Conservation (phyloP, 2,113 vertebrate species). For the Hippoglossus stenolepis region DNA sequence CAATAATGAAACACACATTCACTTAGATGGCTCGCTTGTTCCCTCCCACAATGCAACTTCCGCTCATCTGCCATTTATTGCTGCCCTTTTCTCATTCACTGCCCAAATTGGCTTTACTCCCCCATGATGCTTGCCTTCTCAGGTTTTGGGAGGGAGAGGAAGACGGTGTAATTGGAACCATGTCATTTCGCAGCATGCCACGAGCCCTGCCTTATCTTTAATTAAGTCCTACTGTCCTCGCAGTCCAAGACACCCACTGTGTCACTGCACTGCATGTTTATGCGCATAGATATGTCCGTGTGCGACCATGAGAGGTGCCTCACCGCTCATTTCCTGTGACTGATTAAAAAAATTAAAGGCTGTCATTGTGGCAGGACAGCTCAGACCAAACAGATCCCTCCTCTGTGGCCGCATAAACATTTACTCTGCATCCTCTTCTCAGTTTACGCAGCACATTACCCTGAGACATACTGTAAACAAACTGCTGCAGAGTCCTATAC, state of each 20-base stretch:
- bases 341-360: constrained; percentile 53
- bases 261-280: constrained; percentile 21
- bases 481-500: constrained; percentile 21
- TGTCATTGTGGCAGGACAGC: constrained; percentile 56
- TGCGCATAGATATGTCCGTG: constrained; percentile 17
- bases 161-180: constrained; percentile 72
- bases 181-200: constrained; percentile 72
- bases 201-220: constrained; percentile 72
- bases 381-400: constrained; percentile 46
- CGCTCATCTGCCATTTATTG: constrained; percentile 33
- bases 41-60: constrained; percentile 19
- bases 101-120: constrained; percentile 53
- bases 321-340: constrained; percentile 44
- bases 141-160: constrained; percentile 44
- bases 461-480: constrained; percentile 37
- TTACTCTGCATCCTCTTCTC: constrained; percentile 52
- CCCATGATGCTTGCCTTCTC: constrained; percentile 40
- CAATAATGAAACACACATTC: constrained; percentile 22
- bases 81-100: constrained; percentile 31
- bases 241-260: constrained; percentile 53
- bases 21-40: constrained; percentile 13
- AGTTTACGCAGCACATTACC: constrained; percentile 35
- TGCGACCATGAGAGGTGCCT: constrained; percentile 35
- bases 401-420: constrained; percentile 42
- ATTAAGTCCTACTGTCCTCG: constrained; percentile 74